A percentile compares a stretch with the other conserved stretches of the same genome.
Evolutionary conservation across 2,797 vertebrate genomes (phyloP).

Genomic region (Jordanella pulchra): DNA sequence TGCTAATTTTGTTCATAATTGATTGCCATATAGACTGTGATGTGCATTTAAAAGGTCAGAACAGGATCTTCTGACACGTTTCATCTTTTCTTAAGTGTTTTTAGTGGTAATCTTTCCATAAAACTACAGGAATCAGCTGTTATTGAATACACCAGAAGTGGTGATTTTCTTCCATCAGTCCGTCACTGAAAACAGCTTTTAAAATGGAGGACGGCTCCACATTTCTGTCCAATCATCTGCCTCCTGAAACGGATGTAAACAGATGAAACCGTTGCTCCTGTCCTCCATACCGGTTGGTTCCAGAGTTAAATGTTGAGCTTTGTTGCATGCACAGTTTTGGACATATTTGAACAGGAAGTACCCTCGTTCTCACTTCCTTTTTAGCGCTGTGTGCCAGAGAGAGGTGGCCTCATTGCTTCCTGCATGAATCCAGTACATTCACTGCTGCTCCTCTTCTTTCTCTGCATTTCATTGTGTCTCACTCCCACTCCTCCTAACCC

Average conservation of each 20-base stretch:
- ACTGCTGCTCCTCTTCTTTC: conserved; percentile 31
- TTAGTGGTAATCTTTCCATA: conserved; percentile 10
- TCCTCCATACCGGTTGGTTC: background rate
- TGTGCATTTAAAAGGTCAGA: conserved; percentile 30
- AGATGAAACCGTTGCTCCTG: background rate
- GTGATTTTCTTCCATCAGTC: conserved; percentile 6
- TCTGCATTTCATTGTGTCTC: conserved; percentile 49
- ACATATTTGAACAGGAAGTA: conserved; percentile 56
- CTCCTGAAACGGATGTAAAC: background rate
- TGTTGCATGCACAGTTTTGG: conserved; percentile 8
- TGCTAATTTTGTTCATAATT: background rate
- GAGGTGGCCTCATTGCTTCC: conserved; percentile 58
- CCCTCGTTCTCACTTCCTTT: conserved; percentile 63
- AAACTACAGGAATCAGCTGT: conserved; percentile 5
- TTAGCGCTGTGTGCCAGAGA: conserved; percentile 13
- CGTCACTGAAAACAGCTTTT: conserved; percentile 28
- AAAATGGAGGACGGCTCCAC: background rate
- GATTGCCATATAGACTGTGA: conserved; percentile 5
- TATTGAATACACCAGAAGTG: conserved; percentile 2
- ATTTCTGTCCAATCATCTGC: background rate
- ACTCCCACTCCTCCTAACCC: conserved; percentile 59
- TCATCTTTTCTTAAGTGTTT: conserved; percentile 1
- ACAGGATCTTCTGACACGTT: conserved; percentile 5
- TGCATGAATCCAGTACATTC: conserved; percentile 51
- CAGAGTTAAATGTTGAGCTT: conserved; percentile 11